phyloP scores from a whole-genome alignment of 2,113 vertebrate genomes.

The Cyanoramphus novaezelandiae region DNA sequence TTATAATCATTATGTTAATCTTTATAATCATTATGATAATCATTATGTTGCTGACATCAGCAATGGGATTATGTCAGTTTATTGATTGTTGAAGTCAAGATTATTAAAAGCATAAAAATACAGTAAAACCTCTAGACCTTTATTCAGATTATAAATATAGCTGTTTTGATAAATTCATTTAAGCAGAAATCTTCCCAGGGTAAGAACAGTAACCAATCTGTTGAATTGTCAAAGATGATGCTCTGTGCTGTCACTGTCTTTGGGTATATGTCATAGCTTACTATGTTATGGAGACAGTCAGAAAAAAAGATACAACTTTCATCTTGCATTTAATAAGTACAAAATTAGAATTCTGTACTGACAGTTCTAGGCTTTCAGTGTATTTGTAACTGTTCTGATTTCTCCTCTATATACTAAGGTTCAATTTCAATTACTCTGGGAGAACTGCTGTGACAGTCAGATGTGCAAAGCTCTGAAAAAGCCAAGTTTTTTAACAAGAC shows the following conservation, averaged over 20 bases:
- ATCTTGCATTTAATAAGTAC: neutral
- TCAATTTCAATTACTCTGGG: neutral
- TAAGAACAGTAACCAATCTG: neutral
- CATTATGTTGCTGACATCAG: neutral
- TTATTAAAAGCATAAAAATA: neutral
- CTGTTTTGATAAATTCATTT: neutral
- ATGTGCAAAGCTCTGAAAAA: neutral
- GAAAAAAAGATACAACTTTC: neutral
- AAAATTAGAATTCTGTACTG: conserved; percentile 4
- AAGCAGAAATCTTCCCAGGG: neutral
- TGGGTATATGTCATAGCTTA: neutral
- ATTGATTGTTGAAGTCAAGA: neutral
- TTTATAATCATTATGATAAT: too few species aligned
- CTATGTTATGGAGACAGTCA: neutral
- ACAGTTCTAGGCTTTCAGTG: conserved; percentile 8
- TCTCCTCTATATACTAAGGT: neutral
- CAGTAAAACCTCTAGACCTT: neutral
- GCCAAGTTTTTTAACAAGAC: neutral
- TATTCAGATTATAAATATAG: neutral
- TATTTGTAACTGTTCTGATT: neutral
- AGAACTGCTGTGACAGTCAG: neutral
- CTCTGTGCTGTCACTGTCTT: neutral
- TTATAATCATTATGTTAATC: too few species aligned
- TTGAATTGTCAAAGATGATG: neutral
- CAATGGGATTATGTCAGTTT: neutral